Evolutionary conservation across 2,797 vertebrate genomes (phyloP).

Genomic region (Enteromius treurensis): DNA sequence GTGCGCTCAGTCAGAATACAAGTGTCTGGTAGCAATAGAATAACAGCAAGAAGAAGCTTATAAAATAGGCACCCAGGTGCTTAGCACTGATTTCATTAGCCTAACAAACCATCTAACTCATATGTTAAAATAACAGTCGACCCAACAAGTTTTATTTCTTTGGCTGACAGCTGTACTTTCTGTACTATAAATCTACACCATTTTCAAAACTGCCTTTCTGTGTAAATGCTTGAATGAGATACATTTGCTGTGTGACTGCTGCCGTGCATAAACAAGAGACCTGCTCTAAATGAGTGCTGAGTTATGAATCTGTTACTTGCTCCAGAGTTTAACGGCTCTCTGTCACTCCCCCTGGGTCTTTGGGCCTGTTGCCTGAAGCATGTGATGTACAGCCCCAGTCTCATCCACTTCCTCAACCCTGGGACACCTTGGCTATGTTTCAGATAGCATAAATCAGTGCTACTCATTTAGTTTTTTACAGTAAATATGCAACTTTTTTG

Average conservation of each 20-base stretch:
- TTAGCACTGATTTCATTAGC: not conserved
- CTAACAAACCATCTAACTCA: constrained; percentile 3
- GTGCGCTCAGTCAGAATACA: constrained; percentile 1
- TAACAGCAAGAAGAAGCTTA: not conserved
- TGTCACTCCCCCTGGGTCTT: constrained; percentile 32
- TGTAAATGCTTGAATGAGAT: constrained; percentile 5
- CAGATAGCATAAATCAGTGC: not conserved
- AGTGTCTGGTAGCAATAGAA: not conserved
- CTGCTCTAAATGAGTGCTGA: constrained; percentile 51
- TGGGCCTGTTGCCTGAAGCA: constrained; percentile 45
- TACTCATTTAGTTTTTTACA: not conserved
- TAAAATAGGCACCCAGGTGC: not conserved
- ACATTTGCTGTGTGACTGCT: constrained; percentile 30
- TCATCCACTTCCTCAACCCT: constrained; percentile 41
- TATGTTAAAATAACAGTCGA: constrained; percentile 18
- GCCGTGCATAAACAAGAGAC: constrained; percentile 26
- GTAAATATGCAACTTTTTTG: not conserved
- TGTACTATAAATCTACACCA: constrained; percentile 37
- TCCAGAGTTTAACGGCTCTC: constrained; percentile 46
- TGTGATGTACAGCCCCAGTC: constrained; percentile 46
- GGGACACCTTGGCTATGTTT: constrained; percentile 1
- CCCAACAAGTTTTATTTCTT: constrained; percentile 36
- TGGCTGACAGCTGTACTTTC: constrained; percentile 15
- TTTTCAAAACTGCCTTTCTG: constrained; percentile 10
- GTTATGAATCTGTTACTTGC: constrained; percentile 45